Conservation (phyloP, 2,797 vertebrate genomes). For the Crax fasciolata region DNA sequence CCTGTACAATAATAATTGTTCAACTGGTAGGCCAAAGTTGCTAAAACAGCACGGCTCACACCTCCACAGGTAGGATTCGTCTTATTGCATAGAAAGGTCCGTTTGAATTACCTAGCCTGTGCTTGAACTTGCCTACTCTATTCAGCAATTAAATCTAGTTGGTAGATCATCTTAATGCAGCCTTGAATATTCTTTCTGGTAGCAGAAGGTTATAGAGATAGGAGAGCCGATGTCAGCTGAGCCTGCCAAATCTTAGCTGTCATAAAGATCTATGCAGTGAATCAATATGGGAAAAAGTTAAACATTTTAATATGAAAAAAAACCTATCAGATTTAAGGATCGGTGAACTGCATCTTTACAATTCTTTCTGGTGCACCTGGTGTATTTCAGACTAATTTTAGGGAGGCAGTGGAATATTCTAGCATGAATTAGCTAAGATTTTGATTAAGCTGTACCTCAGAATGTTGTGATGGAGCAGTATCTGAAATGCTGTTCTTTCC, state of each 20-base stretch:
- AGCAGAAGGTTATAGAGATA: no score
- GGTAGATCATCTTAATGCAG: not conserved
- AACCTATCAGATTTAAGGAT: not conserved
- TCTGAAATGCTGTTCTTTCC: not conserved
- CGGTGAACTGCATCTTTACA: not conserved
- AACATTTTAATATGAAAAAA: not conserved
- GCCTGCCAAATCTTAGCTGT: no score
- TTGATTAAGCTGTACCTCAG: not conserved
- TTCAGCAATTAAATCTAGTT: not conserved
- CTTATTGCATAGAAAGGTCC: not conserved
- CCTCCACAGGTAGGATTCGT: no score
- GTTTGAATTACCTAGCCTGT: not conserved
- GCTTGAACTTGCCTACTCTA: not conserved
- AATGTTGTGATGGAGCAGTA: fast-evolving
- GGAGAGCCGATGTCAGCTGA: no score
- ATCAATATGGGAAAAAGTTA: not conserved
- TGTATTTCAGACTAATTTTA: not conserved
- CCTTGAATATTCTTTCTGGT: not conserved
- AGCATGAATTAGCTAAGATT: not conserved
- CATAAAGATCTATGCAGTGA: not conserved
- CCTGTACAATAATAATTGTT: no score
- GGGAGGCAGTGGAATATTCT: not conserved
- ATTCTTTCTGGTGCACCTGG: not conserved
- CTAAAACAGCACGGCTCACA: no score
- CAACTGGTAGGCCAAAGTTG: not conserved